Evolutionary conservation across 2,797 vertebrate species (phyloP), one percentile per base, ranked within the genome.

Genomic region (Aselliscus stoliczkanus): DNA sequence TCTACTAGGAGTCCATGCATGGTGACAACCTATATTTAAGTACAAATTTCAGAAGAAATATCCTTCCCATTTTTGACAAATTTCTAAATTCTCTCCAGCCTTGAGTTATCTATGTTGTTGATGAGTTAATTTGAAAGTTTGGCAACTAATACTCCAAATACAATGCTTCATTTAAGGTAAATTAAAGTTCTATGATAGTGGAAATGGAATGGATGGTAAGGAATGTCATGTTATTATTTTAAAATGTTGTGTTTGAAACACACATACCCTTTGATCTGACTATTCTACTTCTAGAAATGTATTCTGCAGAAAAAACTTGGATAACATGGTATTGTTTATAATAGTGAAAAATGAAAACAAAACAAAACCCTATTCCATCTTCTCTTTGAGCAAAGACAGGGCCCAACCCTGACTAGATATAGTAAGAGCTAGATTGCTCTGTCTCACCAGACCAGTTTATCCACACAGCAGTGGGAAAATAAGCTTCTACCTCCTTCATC

Each of bases 41-140:
- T 44, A 31, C 3, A 54, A 21, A 90, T 77, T 93, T 91, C 25
- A 82, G 34, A 62, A 37, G 76, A 65, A 54, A 87, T 85, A 29
- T 20, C 27, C 56, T 82, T 79, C 5, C 44, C 13, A 23, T 88
- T 94, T 60, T 58, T 75, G 64, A 60, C 0, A 64, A 34, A 76
- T 70, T 69, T 87, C 8, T 39, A 23, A 65, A 42, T 42, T 94
- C 31, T 87, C 4, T 88, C 23, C 2, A 56, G 27, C 17, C 29
- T 47, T 67, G 7, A 88, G 70, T 92, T 80, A 23, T 27, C 3
- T 27, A 52, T 76, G 1, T 52, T 65, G 10, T 65, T 90, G 18
- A 34, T 79, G 34, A 62, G 65, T 84, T 93, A 17, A 77, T 65
- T 70, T 90, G 29, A 69, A 88, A 88, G 5, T 31, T 27, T 86